Conservation (phyloP, 2,113 vertebrate genomes). For the Bettongia penicillata region DNA sequence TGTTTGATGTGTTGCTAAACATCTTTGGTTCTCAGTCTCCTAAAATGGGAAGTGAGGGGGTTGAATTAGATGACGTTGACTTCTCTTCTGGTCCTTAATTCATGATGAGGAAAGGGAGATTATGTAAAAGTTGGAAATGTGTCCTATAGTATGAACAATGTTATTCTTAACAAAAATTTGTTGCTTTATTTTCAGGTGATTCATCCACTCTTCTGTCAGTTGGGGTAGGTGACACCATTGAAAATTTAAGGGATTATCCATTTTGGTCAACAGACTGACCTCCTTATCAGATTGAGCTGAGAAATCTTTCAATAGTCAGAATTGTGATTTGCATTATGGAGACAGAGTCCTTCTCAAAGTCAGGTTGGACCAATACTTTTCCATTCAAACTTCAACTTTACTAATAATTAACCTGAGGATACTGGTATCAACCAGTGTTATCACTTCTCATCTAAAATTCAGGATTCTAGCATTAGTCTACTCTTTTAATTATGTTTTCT, state of each 20-base stretch:
- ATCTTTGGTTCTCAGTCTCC: too few relatives aligned
- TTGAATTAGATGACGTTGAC: too few relatives aligned
- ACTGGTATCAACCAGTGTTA: not conserved
- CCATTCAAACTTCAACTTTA: slow-evolving; percentile 15
- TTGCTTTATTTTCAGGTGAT: not conserved
- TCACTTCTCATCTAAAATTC: slow-evolving; percentile 3
- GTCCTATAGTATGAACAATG: not conserved
- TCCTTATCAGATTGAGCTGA: not conserved
- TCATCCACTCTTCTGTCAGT: not conserved
- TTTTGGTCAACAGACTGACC: not conserved
- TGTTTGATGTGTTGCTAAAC: too few relatives aligned
- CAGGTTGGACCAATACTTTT: not conserved
- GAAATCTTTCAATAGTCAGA: not conserved
- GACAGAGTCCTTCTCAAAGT: not conserved
- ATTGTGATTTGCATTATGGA: not conserved
- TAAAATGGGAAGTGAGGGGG: too few relatives aligned
- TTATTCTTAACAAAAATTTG: not conserved
- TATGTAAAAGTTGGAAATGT: not conserved
- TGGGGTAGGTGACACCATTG: not conserved
- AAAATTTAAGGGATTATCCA: slow-evolving; percentile 1
- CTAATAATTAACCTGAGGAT: slow-evolving; percentile 1
- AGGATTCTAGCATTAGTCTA: slow-evolving; percentile 2
- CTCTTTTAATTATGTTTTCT: slow-evolving; percentile 28
- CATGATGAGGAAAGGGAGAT: too few relatives aligned
- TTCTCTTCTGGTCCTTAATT: too few relatives aligned